Base-by-base conservation (phyloP, 2,797 vertebrate genomes). In the Pseudomugil tenellus region DNA sequence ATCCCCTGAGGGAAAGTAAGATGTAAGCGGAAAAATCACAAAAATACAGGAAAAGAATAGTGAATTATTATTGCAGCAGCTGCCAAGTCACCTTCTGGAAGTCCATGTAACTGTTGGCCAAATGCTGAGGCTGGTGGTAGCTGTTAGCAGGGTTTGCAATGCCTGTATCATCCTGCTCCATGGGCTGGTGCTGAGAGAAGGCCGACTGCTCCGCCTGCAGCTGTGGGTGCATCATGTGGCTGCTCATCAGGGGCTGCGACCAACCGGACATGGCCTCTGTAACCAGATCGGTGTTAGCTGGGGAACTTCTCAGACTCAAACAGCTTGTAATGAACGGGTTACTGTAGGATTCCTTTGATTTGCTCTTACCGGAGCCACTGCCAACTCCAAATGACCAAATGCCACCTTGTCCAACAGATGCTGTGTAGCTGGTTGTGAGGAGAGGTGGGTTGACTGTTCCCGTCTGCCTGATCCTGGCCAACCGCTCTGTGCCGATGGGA, bases 301-400 rank as follows among this genome's bases (percentile, higher is more conserved):
- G n/a, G 10, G 26, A 53, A 29, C 21, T 21, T 28, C 19, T 4
- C 52, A 9, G 43, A 51, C 2, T 21, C 2, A 48, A 28, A 16
- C 2, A 46, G 13, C 13, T 1, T 35, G 21, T 53, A 10, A 7
- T 31, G 41, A 25, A 11, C 13, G 5, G 28, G 39, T 23, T 26
- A 48, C 35, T 7, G 32, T 11, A 13, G 49, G 35, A 71, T 1
- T 0, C 21, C 1, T 19, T 14, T n/a, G 16, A n/a, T 32, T 14
- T 55, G 8, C 35, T 76, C 91, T 84, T 76, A 99, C 98, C 98
- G 31, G 97, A 96, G 63, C 95, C 94, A 54, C 95, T 98, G 77
- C 97, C 98, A 7, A 98, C 97, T 4, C 98, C 98, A 26, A 99
- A 99, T 29, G 97, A 98, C 98, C 98, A 99, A 83, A 99, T 99